phyloP scores from a whole-genome alignment of 2,888 invertebrate species.

The Neocrepidodera transversa region DNA sequence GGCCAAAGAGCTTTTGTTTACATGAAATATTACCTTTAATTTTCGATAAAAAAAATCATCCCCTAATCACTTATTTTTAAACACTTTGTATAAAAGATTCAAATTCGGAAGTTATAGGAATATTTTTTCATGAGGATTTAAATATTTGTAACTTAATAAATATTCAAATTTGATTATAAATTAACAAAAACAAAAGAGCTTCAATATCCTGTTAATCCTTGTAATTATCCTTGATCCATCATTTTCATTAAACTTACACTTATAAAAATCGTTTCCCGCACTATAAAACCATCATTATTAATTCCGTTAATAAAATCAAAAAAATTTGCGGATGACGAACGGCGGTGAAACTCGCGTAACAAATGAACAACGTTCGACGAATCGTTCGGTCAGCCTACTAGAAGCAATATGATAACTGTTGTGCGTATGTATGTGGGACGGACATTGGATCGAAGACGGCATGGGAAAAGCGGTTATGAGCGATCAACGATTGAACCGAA shows the following conservation, averaged over 20 bases:
- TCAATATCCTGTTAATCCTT: neutral
- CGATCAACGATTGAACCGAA: too few relatives aligned
- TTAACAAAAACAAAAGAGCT: neutral
- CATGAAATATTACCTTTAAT: too few relatives aligned
- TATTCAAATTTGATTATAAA: too few relatives aligned
- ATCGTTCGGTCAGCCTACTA: constrained; percentile 39
- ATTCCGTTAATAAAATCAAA: constrained; percentile 17
- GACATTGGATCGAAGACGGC: neutral
- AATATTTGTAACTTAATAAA: too few relatives aligned
- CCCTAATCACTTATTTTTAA: too few relatives aligned
- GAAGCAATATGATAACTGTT: constrained; percentile 57
- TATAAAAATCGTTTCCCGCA: neutral
- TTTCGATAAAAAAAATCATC: too few relatives aligned
- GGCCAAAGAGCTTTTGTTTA: too few relatives aligned
- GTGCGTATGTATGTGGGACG: constrained; percentile 47
- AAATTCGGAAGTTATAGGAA: too few relatives aligned
- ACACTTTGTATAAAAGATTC: too few relatives aligned
- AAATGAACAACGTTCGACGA: constrained; percentile 31
- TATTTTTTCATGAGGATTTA: too few relatives aligned
- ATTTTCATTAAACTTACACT: neutral
- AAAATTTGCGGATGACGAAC: neutral
- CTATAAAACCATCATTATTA: neutral
- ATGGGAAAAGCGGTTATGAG: too few relatives aligned
- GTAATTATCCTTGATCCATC: neutral
- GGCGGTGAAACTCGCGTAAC: constrained; percentile 35